Evolutionary conservation across 2,888 invertebrate species (phyloP), one percentile per base, ranked within the genome.

Genomic region (Thyatira batis): DNA sequence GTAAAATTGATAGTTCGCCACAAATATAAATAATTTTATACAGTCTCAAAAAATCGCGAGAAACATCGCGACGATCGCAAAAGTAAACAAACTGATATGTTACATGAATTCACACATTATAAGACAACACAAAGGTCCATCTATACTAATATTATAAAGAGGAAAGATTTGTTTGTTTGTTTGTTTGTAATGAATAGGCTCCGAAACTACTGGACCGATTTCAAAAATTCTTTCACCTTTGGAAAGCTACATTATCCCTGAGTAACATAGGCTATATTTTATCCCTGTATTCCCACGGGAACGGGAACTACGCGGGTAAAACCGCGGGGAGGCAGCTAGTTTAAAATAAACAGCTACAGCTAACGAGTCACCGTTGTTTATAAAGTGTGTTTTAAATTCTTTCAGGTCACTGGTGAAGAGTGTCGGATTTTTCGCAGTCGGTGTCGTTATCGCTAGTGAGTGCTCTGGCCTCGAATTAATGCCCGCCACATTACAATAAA

Each of bases 401-500:
- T 39, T 17, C 92, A 97, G 97, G 97, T 95, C 96, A 71, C 76
- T 97, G 43, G 94, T 96, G 49, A 97, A 97, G 89, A 96, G 96
- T 81, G 90, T 96, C 54, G 95, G 94, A n/a, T 89, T 97, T 70
- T 97, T 97, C 81, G 92, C 94, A 61, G 82, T 96, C 55, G 97
- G 97, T 51, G 93, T 97, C 5, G 94, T 94, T 61, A 94, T 97
- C 70, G 97, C 97, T 2, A 94, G 95, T 76, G 96, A 97, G 81
- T 96, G 95, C 72, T 91, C 94, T 49, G 96, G 96, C 54, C 88
- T 96, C 53, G 96, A 96, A 77, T 80, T 96, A 54, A 95, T 96
- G 94, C 94, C 95, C 10, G 91, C 94, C n/a, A 76, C 89, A 27
- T 86, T 89, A 6, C 87, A 87, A 69, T 91, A 87, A 81, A 73